These are phyloP conservation scores for Notothenia rossii DNA, from an alignment of 2,113 vertebrate genomes.

Conservation along the genomic window DNA sequence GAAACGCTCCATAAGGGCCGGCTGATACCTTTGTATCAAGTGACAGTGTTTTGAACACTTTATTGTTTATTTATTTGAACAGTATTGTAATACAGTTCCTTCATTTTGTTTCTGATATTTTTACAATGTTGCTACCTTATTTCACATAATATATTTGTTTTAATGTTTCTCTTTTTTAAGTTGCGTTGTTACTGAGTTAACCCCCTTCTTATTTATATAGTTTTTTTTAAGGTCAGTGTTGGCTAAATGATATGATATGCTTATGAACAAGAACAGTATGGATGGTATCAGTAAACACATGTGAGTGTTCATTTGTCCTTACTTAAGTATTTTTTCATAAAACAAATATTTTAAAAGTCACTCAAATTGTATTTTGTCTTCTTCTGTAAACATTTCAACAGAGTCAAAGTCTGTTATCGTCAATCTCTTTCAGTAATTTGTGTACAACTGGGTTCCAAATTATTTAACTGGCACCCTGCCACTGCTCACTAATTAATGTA, in stretches of 20 bases:
- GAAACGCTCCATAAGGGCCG: neutral
- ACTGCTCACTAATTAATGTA: neutral
- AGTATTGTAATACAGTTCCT: neutral
- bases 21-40: neutral
- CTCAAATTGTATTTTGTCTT: neutral
- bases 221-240: neutral
- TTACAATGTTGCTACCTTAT: neutral
- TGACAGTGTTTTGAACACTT: neutral
- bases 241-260: neutral
- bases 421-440: neutral
- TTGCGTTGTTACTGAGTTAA: neutral
- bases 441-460: neutral
- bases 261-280: neutral
- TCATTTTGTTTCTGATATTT: neutral
- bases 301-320: neutral
- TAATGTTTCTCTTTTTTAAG: neutral
- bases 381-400: neutral
- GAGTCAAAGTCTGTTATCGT: neutral
- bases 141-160: neutral
- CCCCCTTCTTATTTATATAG: no score
- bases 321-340: neutral
- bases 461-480: no score
- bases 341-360: neutral
- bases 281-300: neutral
- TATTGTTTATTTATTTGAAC: slow-evolving; percentile 16